Base-by-base conservation (phyloP, 2,113 vertebrate genomes). In the Actenoides hombroni region DNA sequence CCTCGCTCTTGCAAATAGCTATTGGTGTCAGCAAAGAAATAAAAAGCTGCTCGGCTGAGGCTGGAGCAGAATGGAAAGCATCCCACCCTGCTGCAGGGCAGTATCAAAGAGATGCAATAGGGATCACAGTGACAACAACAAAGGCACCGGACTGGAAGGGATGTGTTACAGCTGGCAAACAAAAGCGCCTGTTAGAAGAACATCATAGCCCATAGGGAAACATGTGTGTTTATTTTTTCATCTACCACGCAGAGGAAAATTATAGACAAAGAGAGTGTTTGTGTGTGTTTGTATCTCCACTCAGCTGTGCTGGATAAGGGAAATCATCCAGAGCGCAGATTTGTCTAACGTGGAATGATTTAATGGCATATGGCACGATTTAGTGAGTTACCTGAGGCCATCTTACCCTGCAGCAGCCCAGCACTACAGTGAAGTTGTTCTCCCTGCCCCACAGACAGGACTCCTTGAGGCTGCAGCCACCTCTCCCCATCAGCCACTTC, bases 81-180 rank as follows among this genome's bases (percentile, higher is more conserved):
- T 85, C 67, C 64, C 44, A 57, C 9, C 24, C 53, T 80, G 74
- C 86, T 89, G 83, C 86, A 92, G 83, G 86, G 86, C 91, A 95
- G 65, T 13, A 16, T 39, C 51, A 26, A 46, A 81, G 70, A 71
- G 77, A 9, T 20, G 57, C 57, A 29, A 33, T 2, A 56, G 65
- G 68, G 64, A 82, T 57, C 86, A 54, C 77, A 73, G 86, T 9
- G 54, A 88, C 87, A 93, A 31, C 31, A 86, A 83, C 48, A 56
- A 57, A 89, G 73, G 65, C 92, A 89, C 31, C 0, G 4, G 70
- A 10, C 91, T 84, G 78, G 83, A 92, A 92, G 63, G 49, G 74
- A 94, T 77, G 37, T 10, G 54, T 67, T 94, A 73, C 74, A 92
- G 77, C 91, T 85, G 83, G 67, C 81, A 91, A 94, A 83, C 77